These are phyloP conservation scores for Aphelinus certus DNA, from an alignment of 1,140 invertebrate genomes.

Conservation along the genomic window DNA sequence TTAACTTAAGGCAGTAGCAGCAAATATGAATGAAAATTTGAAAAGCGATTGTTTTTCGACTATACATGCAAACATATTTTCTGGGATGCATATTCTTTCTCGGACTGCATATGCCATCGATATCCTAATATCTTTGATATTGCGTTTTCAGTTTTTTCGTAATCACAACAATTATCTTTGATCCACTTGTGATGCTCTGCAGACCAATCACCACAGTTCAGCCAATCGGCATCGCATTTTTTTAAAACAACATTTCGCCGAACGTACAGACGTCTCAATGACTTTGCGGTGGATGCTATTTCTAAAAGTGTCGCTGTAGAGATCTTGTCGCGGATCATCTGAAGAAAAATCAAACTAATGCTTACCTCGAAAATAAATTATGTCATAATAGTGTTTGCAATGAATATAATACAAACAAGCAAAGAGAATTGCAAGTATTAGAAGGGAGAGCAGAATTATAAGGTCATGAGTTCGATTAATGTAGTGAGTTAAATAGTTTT, in stretches of 20 bases:
- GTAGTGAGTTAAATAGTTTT: slow-evolving; percentile 1
- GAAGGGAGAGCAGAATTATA: not conserved
- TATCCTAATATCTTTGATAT: slow-evolving; percentile 76
- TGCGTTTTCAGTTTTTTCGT: slow-evolving; percentile 74
- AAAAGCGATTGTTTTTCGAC: not conserved
- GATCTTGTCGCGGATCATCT: slow-evolving; percentile 81
- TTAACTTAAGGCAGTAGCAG: not conserved
- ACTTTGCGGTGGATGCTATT: slow-evolving; percentile 73
- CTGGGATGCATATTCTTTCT: slow-evolving; percentile 74
- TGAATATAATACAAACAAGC: too few relatives aligned
- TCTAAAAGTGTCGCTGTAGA: slow-evolving; percentile 82
- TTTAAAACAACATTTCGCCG: slow-evolving; percentile 78
- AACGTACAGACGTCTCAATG: slow-evolving; percentile 74
- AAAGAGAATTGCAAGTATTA: not conserved
- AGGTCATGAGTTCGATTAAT: not conserved
- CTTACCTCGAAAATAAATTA: too few relatives aligned
- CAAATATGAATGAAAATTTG: slow-evolving; percentile 9
- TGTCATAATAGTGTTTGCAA: too few relatives aligned
- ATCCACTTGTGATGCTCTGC: slow-evolving; percentile 77
- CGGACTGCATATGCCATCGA: slow-evolving; percentile 78
- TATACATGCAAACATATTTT: slow-evolving; percentile 53
- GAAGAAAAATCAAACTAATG: slow-evolving; percentile 24
- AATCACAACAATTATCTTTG: slow-evolving; percentile 69
- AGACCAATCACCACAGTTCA: slow-evolving; percentile 73
- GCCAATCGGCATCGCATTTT: slow-evolving; percentile 73